A percentile compares a stretch with the other conserved stretches of the same genome.
These are phyloP conservation scores for Apodemia zela DNA, from an alignment of 2,888 invertebrate genomes.

Conservation along the genomic window DNA sequence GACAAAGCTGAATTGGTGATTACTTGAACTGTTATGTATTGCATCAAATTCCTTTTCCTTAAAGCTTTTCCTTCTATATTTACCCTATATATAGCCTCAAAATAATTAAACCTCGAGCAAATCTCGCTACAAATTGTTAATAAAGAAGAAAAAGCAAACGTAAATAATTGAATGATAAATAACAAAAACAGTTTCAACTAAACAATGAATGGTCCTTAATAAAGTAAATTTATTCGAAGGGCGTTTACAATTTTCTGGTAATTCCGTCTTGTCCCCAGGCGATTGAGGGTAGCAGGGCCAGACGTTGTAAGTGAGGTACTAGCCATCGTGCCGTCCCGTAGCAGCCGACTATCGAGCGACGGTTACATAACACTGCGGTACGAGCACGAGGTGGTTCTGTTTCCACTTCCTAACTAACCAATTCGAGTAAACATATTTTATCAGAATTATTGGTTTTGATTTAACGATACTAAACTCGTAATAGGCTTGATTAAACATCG, in stretches of 20 bases:
- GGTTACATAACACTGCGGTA: conserved; percentile 74
- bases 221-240: background rate
- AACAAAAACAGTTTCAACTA: too few relatives aligned
- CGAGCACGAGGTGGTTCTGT: conserved; percentile 49
- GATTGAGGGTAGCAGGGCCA: conserved; percentile 40
- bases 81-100: too few relatives aligned
- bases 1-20: too few relatives aligned
- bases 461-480: background rate
- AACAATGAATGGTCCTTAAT: too few relatives aligned
- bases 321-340: conserved; percentile 45
- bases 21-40: too few relatives aligned
- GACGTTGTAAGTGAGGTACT: conserved; percentile 40
- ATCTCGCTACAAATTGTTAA: too few relatives aligned
- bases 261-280: conserved; percentile 38
- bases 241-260: conserved; percentile 44
- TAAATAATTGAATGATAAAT: too few relatives aligned
- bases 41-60: too few relatives aligned
- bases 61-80: too few relatives aligned
- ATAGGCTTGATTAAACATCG: too few relatives aligned
- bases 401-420: conserved; percentile 41
- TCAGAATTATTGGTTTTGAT: background rate
- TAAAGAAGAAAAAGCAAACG: too few relatives aligned
- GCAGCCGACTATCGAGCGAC: conserved; percentile 59
- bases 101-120: too few relatives aligned
- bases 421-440: conserved; percentile 12